Base-by-base conservation (phyloP, 2,888 invertebrate genomes). In the Ophion ventricosus region DNA sequence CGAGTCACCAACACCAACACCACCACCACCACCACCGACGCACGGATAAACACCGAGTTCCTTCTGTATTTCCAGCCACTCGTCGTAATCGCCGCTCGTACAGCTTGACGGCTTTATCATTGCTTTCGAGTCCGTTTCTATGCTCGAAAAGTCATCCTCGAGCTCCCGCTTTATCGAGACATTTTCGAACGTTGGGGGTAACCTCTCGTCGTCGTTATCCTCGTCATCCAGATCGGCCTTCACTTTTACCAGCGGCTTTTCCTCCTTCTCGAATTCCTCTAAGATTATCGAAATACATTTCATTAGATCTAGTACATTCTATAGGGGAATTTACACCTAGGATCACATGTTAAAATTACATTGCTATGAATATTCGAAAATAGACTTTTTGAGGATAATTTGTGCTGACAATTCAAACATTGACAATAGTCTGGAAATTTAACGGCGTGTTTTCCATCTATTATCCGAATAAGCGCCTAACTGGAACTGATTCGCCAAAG, bases 31-130 rank as follows among this genome's bases (percentile, higher is more conserved):
- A n/a, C 26, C 29, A 5, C 73, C 83, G 3, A 20, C 82, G 69
- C 90, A 87, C 77, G 90, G 91, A 88, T 93, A 94, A 59, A 93
- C 93, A 79, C 95, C 95, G 2, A 96, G 92, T 88, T 96, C 96
- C 76, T 96, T 95, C 88, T 96, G 96, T 80, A 96, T 95, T 86
- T 96, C 96, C 59, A 95, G 94, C 96, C 96, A 96, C 90, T 96
- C 96, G 90, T 96, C 96, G 88, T 95, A 95, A 82, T 95, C 95
- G 84, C 93, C 93, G 84, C 91, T 91, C 25, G 91, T 88, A 83
- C 92, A 91, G 81, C 89, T 91, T 67, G 91, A 87, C 23, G 92
- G 88, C 72, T 92, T 91, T 61, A 91, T 89, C 83, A 88, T 75
- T 43, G 89, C 87, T 85, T 92, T 92, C n/a, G 91, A 90, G 72